Conservation (phyloP, 2,797 vertebrate genomes). For the Notamacropus eugenii region DNA sequence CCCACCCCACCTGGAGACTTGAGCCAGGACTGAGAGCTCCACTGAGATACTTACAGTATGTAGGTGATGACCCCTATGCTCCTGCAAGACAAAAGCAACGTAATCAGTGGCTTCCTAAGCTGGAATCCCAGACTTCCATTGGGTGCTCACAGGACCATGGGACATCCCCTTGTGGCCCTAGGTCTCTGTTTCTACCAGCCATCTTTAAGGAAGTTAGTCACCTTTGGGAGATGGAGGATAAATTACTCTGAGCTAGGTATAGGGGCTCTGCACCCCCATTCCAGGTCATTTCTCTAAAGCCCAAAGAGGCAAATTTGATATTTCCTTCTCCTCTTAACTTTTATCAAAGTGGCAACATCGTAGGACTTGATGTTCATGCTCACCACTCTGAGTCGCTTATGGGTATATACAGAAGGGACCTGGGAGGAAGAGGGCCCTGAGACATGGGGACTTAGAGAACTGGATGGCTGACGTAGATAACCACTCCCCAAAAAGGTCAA, state of each 20-base stretch:
- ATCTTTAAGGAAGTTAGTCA: not conserved
- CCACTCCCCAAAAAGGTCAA: not conserved
- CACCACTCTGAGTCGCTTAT: not conserved
- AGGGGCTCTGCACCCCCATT: not conserved
- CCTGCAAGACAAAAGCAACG: slow-evolving; percentile 86
- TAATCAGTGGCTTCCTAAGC: slow-evolving; percentile 7
- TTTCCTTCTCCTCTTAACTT: not conserved
- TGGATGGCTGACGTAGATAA: not conserved
- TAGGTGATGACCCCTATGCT: slow-evolving; percentile 99
- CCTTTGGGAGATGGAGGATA: not conserved
- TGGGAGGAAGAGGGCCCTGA: not conserved
- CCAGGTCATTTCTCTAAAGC: not conserved
- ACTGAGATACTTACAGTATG: slow-evolving; percentile 93
- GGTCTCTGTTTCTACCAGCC: not conserved
- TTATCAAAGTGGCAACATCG: not conserved
- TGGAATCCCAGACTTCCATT: not conserved
- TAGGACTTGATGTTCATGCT: not conserved
- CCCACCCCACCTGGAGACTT: not conserved
- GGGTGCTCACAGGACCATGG: not conserved
- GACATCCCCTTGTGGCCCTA: accelerated
- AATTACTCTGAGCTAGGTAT: not conserved
- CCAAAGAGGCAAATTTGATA: not conserved
- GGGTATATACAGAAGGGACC: not conserved
- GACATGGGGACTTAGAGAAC: not conserved
- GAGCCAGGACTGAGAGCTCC: not conserved